Evolutionary conservation across 2,113 vertebrate genomes (phyloP).

Genomic region (Chrysemys picta): DNA sequence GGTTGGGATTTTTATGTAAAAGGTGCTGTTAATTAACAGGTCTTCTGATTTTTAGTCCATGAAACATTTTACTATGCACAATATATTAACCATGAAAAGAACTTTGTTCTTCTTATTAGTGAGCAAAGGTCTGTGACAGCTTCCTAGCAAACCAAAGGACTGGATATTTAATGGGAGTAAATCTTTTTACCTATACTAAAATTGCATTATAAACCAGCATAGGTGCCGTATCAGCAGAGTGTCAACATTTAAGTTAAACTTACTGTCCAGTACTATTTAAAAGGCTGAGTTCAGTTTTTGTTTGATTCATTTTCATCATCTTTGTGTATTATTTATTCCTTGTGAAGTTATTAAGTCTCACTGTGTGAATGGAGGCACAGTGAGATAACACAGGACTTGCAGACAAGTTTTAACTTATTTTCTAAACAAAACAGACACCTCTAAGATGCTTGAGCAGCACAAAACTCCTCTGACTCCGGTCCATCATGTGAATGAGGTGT

Average conservation of each 20-base stretch:
- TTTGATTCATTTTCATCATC: slow-evolving; percentile 23
- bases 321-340: slow-evolving; percentile 20
- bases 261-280: neutral
- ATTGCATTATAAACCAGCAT: neutral
- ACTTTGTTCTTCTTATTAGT: slow-evolving; percentile 1
- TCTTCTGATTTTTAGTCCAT: neutral
- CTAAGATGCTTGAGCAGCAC: neutral
- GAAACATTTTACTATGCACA: slow-evolving; percentile 31
- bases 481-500: neutral
- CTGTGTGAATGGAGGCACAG: neutral
- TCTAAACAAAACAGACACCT: neutral
- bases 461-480: neutral
- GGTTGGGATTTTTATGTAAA: slow-evolving; percentile 63
- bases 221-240: neutral
- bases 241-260: slow-evolving; percentile 5
- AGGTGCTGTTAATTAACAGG: slow-evolving; percentile 47
- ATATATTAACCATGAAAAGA: slow-evolving; percentile 34
- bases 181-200: neutral
- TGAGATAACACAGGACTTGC: slow-evolving; percentile 23
- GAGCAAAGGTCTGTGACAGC: neutral
- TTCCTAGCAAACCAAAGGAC: neutral
- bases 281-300: neutral
- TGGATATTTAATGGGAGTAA: neutral
- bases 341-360: neutral
- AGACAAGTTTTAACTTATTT: slow-evolving; percentile 41